These are phyloP conservation scores for Ciona savignyi DNA, from an alignment of 23 tunicate genomes.

Conservation along the genomic window DNA sequence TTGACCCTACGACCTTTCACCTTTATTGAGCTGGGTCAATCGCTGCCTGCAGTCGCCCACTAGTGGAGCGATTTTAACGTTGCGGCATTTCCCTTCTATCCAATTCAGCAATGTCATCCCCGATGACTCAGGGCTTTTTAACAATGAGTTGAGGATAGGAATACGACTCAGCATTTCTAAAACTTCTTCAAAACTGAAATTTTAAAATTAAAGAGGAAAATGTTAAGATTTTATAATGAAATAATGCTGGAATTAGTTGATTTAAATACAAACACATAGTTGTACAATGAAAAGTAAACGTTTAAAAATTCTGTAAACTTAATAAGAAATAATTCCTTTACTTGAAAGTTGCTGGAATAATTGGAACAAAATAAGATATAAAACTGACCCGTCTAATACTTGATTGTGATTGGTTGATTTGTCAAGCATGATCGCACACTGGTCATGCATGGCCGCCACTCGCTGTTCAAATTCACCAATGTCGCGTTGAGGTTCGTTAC, in stretches of 20 bases:
- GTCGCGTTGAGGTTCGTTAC: constrained; percentile 34
- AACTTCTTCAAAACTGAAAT: constrained; percentile 38
- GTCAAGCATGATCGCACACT: constrained; percentile 27
- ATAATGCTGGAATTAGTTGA: no score
- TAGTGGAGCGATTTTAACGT: constrained; percentile 27
- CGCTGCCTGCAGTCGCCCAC: constrained; percentile 42
- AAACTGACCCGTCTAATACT: constrained; percentile 46
- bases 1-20: no score
- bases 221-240: no score
- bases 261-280: no score
- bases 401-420: constrained; percentile 1
- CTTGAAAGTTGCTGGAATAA: no score
- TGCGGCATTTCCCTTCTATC: constrained; percentile 55
- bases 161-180: constrained; percentile 25
- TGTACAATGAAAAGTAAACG: no score
- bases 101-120: constrained; percentile 39
- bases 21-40: constrained; percentile 10
- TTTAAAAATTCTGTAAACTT: no score
- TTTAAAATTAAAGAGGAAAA: neutral
- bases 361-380: no score
- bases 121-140: neutral
- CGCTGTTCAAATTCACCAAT: constrained; percentile 39
- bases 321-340: no score
- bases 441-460: constrained; percentile 11
- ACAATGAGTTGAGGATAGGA: constrained; percentile 29